Conservation (phyloP, 1,140 invertebrate genomes). For the Drosophila obscura region DNA sequence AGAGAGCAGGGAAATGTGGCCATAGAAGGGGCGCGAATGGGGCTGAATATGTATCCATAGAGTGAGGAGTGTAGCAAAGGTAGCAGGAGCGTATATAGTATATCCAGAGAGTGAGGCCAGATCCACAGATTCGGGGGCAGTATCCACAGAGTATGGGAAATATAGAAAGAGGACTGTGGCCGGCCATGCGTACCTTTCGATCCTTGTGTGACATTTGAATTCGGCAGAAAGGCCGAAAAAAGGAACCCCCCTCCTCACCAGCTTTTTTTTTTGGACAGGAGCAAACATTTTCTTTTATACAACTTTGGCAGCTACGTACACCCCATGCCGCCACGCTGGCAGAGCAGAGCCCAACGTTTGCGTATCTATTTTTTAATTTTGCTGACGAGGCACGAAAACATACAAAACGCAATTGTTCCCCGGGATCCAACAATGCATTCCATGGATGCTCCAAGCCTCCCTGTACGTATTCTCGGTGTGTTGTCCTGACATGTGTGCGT, state of each 20-base stretch:
- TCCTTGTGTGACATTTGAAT: constrained; percentile 82
- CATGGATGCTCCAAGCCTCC: constrained; percentile 36
- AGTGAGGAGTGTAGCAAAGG: too few species aligned
- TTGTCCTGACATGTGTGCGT: constrained; percentile 75
- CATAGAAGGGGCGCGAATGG: neutral
- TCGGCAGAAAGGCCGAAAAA: constrained; percentile 46
- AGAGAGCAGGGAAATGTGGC: neutral
- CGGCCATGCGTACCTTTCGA: constrained; percentile 80
- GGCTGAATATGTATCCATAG: too few species aligned
- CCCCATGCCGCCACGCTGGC: neutral
- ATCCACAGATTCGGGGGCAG: neutral
- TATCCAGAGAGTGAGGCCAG: neutral
- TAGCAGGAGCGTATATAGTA: neutral
- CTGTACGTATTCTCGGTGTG: neutral
- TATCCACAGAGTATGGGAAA: too few species aligned
- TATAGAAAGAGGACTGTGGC: constrained; percentile 17
- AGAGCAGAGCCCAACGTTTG: constrained; percentile 35
- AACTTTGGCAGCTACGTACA: constrained; percentile 41
- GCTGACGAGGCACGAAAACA: constrained; percentile 80
- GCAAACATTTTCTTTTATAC: constrained; percentile 65
- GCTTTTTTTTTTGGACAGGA: neutral
- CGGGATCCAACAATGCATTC: constrained; percentile 74
- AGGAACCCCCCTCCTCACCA: neutral
- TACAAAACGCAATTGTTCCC: constrained; percentile 80
- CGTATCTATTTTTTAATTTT: constrained; percentile 82